These are phyloP conservation scores for Vidua macroura DNA, from an alignment of 2,113 vertebrate species.

Conservation along the genomic window DNA sequence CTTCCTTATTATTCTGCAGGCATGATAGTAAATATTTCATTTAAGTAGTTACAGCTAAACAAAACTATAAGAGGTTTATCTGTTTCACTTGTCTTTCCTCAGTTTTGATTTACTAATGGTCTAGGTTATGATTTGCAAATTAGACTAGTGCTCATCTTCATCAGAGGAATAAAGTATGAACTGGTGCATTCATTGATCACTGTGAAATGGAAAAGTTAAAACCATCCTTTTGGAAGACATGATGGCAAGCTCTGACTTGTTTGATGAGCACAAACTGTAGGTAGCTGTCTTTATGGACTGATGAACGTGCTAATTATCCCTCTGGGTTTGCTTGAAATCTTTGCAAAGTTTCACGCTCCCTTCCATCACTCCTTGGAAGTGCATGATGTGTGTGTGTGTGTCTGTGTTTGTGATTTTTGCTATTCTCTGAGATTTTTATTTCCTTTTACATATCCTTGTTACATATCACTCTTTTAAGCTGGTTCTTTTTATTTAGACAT, in stretches of 20 bases:
- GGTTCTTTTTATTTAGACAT: background rate
- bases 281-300: background rate
- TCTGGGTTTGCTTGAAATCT: background rate
- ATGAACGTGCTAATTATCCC: conserved; percentile 3
- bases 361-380: background rate
- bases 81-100: background rate
- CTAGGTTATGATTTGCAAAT: background rate
- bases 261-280: background rate
- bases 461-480: background rate
- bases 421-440: background rate
- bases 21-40: background rate
- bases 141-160: background rate
- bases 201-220: background rate
- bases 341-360: background rate
- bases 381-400: background rate
- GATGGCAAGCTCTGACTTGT: background rate
- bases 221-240: background rate
- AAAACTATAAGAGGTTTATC: background rate
- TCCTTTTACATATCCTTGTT: background rate
- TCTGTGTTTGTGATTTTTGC: background rate
- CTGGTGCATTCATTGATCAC: background rate
- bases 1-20: background rate
- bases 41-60: background rate
- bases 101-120: background rate
- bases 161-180: background rate